Evolutionary conservation across 2,888 invertebrate species (phyloP).

Genomic region (Drosophila limbata): DNA sequence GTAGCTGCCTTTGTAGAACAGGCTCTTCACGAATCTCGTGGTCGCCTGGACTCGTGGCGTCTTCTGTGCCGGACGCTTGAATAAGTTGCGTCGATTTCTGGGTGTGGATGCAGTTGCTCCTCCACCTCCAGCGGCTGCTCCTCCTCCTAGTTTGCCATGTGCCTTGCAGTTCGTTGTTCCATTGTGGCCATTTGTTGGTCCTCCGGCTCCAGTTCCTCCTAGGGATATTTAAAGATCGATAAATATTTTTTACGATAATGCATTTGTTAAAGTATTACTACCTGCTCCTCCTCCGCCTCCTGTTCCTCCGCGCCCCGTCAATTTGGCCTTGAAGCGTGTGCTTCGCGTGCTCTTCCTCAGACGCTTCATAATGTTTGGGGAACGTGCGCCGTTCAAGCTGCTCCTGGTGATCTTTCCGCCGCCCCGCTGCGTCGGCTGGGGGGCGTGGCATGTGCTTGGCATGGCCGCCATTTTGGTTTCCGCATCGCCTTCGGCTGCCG

Average conservation of each 20-base stretch:
- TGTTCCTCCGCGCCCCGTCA: slow-evolving; percentile 35
- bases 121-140: slow-evolving; percentile 1
- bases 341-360: slow-evolving; percentile 67
- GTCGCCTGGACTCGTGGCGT: slow-evolving; percentile 93
- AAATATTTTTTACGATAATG: neutral
- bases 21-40: slow-evolving; percentile 91
- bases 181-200: slow-evolving; percentile 10
- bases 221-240: neutral
- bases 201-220: slow-evolving; percentile 12
- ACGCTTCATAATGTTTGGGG: slow-evolving; percentile 65
- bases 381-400: slow-evolving; percentile 59
- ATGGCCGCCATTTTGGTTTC: slow-evolving; percentile 1
- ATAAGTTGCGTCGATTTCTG: slow-evolving; percentile 90
- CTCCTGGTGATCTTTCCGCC: slow-evolving; percentile 58
- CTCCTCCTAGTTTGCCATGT: neutral
- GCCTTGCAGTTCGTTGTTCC: neutral
- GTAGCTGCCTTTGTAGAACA: slow-evolving; percentile 92
- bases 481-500: neutral
- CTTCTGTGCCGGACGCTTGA: slow-evolving; percentile 92
- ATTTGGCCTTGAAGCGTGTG: slow-evolving; percentile 70
- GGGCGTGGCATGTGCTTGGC: neutral
- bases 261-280: neutral
- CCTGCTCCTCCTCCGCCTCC: slow-evolving; percentile 2
- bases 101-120: neutral
- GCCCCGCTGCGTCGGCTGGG: slow-evolving; percentile 14